These are phyloP conservation scores for Gastracanthus pulcherrimus DNA, from an alignment of 2,888 invertebrate genomes.

Conservation along the genomic window DNA sequence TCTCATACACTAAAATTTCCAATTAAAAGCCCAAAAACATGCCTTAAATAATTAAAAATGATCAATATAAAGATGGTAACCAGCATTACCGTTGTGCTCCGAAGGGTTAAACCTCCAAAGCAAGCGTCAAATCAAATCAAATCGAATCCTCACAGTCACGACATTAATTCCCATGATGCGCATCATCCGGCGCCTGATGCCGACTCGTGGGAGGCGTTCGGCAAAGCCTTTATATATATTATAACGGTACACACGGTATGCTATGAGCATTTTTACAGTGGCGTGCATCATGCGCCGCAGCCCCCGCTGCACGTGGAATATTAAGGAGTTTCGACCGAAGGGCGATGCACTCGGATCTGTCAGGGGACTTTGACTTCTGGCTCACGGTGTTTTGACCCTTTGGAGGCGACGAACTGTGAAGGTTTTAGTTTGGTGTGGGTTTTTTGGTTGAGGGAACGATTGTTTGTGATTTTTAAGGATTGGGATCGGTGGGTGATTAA, in stretches of 20 bases:
- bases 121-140: too few relatives aligned
- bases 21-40: too few relatives aligned
- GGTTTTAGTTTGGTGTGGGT: too few relatives aligned
- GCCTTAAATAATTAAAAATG: too few relatives aligned
- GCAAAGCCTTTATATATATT: background rate
- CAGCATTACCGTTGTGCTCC: too few relatives aligned
- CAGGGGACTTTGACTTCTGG: background rate
- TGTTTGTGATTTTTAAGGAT: too few relatives aligned
- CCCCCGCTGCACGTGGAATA: background rate
- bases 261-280: background rate
- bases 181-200: background rate
- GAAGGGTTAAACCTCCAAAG: too few relatives aligned
- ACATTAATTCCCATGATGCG: too few relatives aligned
- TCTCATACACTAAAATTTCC: too few relatives aligned
- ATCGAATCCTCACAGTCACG: too few relatives aligned
- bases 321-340: background rate
- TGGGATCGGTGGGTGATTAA: too few relatives aligned
- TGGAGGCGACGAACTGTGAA: background rate
- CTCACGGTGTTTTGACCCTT: background rate
- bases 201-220: background rate
- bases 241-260: background rate
- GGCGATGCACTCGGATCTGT: background rate
- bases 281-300: background rate
- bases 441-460: background rate
- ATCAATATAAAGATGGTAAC: too few relatives aligned